Base-by-base conservation (phyloP, 2,888 invertebrate species). In the Gerris lacustris region DNA sequence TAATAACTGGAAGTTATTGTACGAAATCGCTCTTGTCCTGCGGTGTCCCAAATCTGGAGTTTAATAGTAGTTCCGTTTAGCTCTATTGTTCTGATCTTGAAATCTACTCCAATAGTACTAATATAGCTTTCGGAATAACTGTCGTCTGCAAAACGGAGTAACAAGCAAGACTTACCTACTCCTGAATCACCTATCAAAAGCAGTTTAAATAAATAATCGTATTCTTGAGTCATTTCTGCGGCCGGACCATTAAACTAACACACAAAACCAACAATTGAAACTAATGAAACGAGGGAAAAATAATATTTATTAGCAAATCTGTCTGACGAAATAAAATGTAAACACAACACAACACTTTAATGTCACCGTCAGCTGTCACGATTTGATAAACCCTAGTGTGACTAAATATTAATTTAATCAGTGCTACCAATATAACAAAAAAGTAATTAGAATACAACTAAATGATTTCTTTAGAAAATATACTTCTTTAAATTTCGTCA, bases 1-100 rank as follows among this genome's bases (percentile, higher is more conserved):
- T 73, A 73, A 67, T 73, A 73, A 67, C 71, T 71, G 0, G 73
- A 73, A 15, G 73, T 73, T 31, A 73, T 73, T 6, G 73, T 73
- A 0, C 73, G 63, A 43, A 73, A 73, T 45, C 73, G 44, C 31
- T 73, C 73, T 66, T 73, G 73, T 0, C 73, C 73, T 1, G 73
- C 73, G 11, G 73, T 73, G 64, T 73, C 73, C 73, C 73, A 73
- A 9, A 73, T 73, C 64, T 73, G 73, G 0, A 73, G 69, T 55
- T 73, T 73, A 31, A 73, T 71, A 44, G 69, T 73, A 63, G 71
- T 73, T 6, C 69, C 71, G 7, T 73, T 70, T 17, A 72, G 64
- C 44, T 70, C 67, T 7, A 73, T 70, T 9, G 73, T 73, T 17
- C 72, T 44, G 6, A 73, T 73, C 45, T 73, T 73, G 70, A 73